These are phyloP conservation scores for Bedellia somnulentella DNA, from an alignment of 2,888 invertebrate genomes.

Conservation along the genomic window DNA sequence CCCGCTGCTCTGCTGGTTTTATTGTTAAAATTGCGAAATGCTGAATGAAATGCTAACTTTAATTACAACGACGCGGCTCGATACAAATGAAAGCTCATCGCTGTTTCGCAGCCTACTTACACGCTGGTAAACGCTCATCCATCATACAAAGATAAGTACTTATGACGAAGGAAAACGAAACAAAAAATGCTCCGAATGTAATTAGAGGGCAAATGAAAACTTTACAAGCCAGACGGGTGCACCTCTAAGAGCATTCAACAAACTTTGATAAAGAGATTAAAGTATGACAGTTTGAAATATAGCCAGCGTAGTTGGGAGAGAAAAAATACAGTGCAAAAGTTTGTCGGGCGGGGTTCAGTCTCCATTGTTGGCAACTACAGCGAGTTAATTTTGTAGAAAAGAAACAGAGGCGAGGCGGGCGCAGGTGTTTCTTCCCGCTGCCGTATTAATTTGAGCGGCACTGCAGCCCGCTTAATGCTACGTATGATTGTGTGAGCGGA, in stretches of 20 bases:
- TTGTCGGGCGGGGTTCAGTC: conserved; percentile 26
- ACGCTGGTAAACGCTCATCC: too few species aligned
- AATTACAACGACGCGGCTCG: background rate
- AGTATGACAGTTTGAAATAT: conserved; percentile 62
- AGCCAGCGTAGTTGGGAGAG: conserved; percentile 35
- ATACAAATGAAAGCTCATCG: conserved; percentile 12
- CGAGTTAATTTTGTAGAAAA: conserved; percentile 54
- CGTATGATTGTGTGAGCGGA: conserved; percentile 35
- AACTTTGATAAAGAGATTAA: conserved; percentile 62
- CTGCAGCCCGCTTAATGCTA: conserved; percentile 36
- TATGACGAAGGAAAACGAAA: conserved; percentile 12
- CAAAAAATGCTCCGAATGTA: conserved; percentile 31
- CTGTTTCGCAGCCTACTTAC: conserved; percentile 14
- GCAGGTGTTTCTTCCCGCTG: conserved; percentile 38
- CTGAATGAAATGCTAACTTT: conserved; percentile 1
- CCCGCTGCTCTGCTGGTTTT: conserved; percentile 45
- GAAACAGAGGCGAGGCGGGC: conserved; percentile 35
- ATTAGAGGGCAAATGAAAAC: conserved; percentile 46
- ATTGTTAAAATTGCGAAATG: conserved; percentile 30
- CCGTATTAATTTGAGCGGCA: conserved; percentile 45
- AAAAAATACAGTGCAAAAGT: conserved; percentile 49
- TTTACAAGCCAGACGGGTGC: conserved; percentile 42
- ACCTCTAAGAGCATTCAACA: conserved; percentile 52
- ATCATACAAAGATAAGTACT: conserved; percentile 2
- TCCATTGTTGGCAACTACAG: conserved; percentile 45